A percentile compares a stretch with the other conserved stretches of the same genome.
Conservation (phyloP, 2,797 vertebrate genomes). For the Sus cebifrons region DNA sequence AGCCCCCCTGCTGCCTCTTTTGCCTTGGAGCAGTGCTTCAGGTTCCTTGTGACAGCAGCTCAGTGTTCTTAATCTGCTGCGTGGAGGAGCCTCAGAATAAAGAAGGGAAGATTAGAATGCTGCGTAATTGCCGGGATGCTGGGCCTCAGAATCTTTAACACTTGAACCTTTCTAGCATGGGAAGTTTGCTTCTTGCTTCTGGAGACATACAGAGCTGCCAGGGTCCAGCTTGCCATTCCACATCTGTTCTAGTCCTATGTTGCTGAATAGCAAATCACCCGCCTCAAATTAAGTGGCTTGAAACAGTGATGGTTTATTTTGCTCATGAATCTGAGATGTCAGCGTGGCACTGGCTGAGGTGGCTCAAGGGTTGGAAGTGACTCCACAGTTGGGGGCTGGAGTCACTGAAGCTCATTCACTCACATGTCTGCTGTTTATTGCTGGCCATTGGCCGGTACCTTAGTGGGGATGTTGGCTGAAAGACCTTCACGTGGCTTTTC, state of each 20-base stretch:
- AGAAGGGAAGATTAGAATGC: slow-evolving; percentile 74
- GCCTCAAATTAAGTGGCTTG: slow-evolving; percentile 23
- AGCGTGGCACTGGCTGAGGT: background rate
- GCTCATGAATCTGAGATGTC: background rate
- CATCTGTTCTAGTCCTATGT: background rate
- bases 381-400: background rate
- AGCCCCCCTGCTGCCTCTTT: background rate
- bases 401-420: background rate
- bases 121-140: slow-evolving; percentile 75
- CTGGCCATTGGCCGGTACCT: background rate
- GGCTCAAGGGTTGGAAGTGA: background rate
- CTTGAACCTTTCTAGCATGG: background rate
- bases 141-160: slow-evolving; percentile 40
- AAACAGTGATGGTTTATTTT: background rate
- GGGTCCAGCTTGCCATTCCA: background rate
- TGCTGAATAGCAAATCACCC: slow-evolving; percentile 41
- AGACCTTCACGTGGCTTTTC: background rate
- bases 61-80: slow-evolving; percentile 79
- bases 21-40: background rate
- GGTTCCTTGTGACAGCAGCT: slow-evolving; percentile 65
- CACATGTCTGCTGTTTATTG: background rate
- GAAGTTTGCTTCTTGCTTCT: background rate
- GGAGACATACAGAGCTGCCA: background rate
- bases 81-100: slow-evolving; percentile 73
- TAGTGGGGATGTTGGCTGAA: background rate